Conservation (phyloP, 2,888 invertebrate species). For the Embidobia sp. region DNA sequence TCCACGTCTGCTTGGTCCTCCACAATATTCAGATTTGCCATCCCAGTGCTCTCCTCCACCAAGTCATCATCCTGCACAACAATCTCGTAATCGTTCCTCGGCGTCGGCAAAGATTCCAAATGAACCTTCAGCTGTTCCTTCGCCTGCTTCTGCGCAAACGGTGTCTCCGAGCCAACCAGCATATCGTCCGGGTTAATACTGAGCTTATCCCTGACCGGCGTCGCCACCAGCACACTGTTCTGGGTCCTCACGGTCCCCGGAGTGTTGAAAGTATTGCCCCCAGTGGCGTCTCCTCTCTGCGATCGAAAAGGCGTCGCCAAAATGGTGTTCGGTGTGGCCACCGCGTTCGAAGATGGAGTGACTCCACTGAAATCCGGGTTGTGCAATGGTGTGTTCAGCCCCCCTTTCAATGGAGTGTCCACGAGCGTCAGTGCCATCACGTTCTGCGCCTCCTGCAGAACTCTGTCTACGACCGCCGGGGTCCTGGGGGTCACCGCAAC, state of each 20-base stretch:
- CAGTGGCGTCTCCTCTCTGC: conserved; percentile 85
- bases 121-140: conserved; percentile 90
- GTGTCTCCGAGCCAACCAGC: conserved; percentile 87
- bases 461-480: conserved; percentile 91
- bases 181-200: conserved; percentile 96
- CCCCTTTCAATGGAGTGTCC: conserved; percentile 97
- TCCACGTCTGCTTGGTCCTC: conserved; percentile 96
- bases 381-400: conserved; percentile 95
- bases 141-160: conserved; percentile 87
- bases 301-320: conserved; percentile 93
- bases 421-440: conserved; percentile 99
- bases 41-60: conserved; percentile 81
- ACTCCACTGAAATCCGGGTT: conserved; percentile 94
- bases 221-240: conserved; percentile 83
- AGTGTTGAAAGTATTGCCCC: conserved; percentile 80
- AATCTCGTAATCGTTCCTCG: conserved; percentile 99
- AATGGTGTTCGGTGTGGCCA: conserved; percentile 95
- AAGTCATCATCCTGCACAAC: conserved; percentile 94
- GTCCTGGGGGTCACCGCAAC: conserved; percentile 90
- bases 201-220: conserved; percentile 94
- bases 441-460: conserved; percentile 97
- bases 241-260: conserved; percentile 84
- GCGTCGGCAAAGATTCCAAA: conserved; percentile 91
- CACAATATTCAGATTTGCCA: conserved; percentile 77
- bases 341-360: conserved; percentile 86